These are phyloP conservation scores for Xenentodon cancila DNA, from an alignment of 2,797 vertebrate genomes.

Conservation along the genomic window DNA sequence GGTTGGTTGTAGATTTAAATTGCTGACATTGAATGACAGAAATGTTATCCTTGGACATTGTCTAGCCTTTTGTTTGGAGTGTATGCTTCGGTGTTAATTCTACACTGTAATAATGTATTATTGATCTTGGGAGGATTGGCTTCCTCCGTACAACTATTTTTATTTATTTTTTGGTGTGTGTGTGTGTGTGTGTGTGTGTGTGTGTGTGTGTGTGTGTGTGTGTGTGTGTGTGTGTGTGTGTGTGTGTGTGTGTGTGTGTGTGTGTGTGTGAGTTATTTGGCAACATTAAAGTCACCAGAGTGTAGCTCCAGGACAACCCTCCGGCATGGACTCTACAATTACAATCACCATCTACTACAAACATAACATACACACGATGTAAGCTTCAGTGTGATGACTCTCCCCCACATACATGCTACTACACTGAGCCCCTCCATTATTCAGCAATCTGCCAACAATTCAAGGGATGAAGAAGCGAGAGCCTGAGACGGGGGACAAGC, in stretches of 20 bases:
- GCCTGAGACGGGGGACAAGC: conserved; percentile 57
- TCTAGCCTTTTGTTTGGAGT: too few relatives aligned
- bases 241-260: background rate
- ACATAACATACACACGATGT: conserved; percentile 18
- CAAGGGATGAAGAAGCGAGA: conserved; percentile 53
- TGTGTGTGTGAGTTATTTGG: background rate
- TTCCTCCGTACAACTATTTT: background rate
- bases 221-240: background rate
- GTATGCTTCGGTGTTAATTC: background rate
- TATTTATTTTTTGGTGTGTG: background rate
- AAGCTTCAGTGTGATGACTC: conserved; percentile 8
- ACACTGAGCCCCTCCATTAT: conserved; percentile 60
- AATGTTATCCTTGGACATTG: too few relatives aligned
- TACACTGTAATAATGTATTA: conserved; percentile 12
- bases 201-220: background rate
- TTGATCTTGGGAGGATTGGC: background rate
- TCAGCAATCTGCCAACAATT: conserved; percentile 58
- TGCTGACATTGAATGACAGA: too few relatives aligned
- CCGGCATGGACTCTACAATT: conserved; percentile 26
- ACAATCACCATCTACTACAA: conserved; percentile 17
- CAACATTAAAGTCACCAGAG: conserved; percentile 14
- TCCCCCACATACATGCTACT: conserved; percentile 19
- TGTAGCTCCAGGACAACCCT: conserved; percentile 51
- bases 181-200: background rate
- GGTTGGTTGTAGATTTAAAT: too few relatives aligned